phyloP scores from a whole-genome alignment of 1,140 invertebrate genomes.

The Bursaphelenchus mucronatus region DNA sequence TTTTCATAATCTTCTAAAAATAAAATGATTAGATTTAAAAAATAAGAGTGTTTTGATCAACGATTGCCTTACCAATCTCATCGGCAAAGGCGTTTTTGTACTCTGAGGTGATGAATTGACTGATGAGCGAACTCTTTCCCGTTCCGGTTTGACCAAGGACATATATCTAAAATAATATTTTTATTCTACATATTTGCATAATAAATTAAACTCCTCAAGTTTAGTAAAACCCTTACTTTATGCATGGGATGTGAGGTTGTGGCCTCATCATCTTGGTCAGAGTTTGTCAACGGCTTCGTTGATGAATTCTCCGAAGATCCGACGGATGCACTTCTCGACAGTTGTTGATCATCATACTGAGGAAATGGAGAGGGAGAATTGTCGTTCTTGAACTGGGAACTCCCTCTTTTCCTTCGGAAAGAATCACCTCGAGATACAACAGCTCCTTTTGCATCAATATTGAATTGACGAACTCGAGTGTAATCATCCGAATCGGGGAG shows the following conservation, averaged over 20 bases:
- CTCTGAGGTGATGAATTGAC: slow-evolving; percentile 49
- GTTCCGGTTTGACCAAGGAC: slow-evolving; percentile 41
- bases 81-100: slow-evolving; percentile 48
- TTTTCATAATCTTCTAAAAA: slow-evolving; percentile 36
- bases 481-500: slow-evolving; percentile 49
- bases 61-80: slow-evolving; percentile 29
- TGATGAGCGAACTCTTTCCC: slow-evolving; percentile 41
- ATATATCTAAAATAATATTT: slow-evolving; percentile 34
- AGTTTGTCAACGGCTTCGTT: too few relatives aligned
- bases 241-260: slow-evolving; percentile 4
- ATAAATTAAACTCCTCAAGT: background rate
- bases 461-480: slow-evolving; percentile 50
- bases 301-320: too few relatives aligned
- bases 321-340: background rate
- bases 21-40: background rate
- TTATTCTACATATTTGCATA: too few relatives aligned
- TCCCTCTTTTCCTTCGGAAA: slow-evolving; percentile 41
- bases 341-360: background rate
- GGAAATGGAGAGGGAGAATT: slow-evolving; percentile 13
- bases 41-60: background rate
- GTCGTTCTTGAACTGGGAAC: background rate
- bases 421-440: slow-evolving; percentile 49
- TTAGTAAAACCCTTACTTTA: background rate
- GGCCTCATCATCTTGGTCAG: background rate
- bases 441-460: slow-evolving; percentile 50